Evolutionary conservation across 2,888 invertebrate species (phyloP).

Genomic region (Diarsia dahlii): DNA sequence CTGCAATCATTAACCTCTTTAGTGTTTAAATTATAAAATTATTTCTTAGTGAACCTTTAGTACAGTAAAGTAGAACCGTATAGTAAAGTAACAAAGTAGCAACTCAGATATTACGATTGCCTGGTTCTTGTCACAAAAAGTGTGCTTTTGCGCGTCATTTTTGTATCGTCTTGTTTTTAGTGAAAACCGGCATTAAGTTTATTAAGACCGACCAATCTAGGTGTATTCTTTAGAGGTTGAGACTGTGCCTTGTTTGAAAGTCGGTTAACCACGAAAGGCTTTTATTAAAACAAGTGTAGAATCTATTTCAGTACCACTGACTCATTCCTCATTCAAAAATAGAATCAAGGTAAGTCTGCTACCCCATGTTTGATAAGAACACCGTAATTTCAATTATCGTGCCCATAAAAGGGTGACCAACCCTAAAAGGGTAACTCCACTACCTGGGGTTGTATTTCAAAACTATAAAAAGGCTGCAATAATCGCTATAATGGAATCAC

Average conservation of each 20-base stretch:
- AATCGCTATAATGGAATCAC: constrained; percentile 67
- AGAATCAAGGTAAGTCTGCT: background rate
- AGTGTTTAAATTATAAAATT: too few species aligned
- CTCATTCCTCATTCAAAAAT: constrained; percentile 26
- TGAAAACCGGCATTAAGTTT: too few species aligned
- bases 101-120: too few species aligned
- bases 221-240: background rate
- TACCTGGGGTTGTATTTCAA: constrained; percentile 63
- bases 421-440: constrained; percentile 58
- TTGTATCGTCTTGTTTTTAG: too few species aligned
- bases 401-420: constrained; percentile 58
- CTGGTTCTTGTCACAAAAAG: too few species aligned
- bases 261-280: background rate
- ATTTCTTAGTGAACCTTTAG: too few species aligned
- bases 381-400: constrained; percentile 59
- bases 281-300: background rate
- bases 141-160: too few species aligned
- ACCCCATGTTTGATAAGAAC: constrained; percentile 46
- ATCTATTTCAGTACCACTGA: constrained; percentile 5
- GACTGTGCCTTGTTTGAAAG: background rate
- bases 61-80: too few species aligned
- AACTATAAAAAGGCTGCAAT: constrained; percentile 60
- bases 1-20: background rate
- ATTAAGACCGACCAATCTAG: too few species aligned
- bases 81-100: too few species aligned